Evolutionary conservation across 2,113 vertebrate species (phyloP), one percentile per base, ranked within the genome.

Genomic region (Amblyopsis rosae): DNA sequence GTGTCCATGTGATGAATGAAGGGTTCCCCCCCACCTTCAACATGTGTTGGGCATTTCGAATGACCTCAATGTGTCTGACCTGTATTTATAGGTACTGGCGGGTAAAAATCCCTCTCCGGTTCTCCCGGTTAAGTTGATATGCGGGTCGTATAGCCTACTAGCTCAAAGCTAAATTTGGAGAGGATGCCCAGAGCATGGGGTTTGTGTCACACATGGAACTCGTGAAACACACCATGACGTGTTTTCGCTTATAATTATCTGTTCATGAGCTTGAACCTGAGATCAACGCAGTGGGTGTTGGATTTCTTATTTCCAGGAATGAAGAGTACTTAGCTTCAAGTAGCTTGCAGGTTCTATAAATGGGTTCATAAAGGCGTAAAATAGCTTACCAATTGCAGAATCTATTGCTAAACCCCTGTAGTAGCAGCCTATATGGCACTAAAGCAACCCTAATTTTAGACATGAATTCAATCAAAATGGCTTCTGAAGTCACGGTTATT

Each of bases 51-150:
- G 65, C 77, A 68, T 68, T 68, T 76, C n/a, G 35, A 33, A 46
- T 69, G 60, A 75, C 81, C 81, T 82, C 83, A 83, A 89, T 26
- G 84, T 86, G 86, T 92, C 82, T 79, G 78, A 81, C 78, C 72
- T 47, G 64, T 82, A 87, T 90, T 87, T 86, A 87, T 86, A 77
- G 79, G 77, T 76, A n/a, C 66, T n/a, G 76, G 64, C 55, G 64
- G 72, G 66, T 75, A 86, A 83, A 86, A 86, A 73, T 72, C 63
- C 70, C 76, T 61, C 75, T 50, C 19, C 68, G 69, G 48, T 81
- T 82, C 78, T 79, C 35, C 35, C 82, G 78, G 76, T 88, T 82
- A 81, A 83, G 79, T 73, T 70, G 73, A 77, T 86, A 82, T 85
- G 80, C 80, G 69, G n/a, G 59, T 73, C 69, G 75, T 87, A 26